phyloP scores from a whole-genome alignment of 2,113 vertebrate genomes.

The Colistium nudipinnis region DNA sequence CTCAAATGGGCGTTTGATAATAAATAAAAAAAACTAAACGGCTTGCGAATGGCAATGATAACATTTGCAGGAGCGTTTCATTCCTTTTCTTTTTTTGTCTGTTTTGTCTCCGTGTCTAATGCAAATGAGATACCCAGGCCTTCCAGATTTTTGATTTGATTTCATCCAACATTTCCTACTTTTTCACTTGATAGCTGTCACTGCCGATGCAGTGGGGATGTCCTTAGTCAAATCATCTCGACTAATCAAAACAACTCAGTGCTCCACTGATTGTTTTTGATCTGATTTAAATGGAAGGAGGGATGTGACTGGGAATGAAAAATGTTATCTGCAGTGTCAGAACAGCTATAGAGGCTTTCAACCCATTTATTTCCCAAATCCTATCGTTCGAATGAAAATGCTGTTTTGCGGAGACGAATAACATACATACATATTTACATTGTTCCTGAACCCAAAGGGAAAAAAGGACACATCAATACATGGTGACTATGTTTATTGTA shows the following conservation, averaged over 20 bases:
- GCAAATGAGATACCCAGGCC: not conserved
- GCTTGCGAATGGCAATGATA: too few relatives aligned
- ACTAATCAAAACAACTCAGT: conserved; percentile 12
- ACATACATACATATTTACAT: not conserved
- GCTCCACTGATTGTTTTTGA: fast-evolving
- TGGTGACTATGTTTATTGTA: not conserved
- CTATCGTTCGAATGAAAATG: not conserved
- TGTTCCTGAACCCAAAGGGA: not conserved
- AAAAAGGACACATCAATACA: not conserved
- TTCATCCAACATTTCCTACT: too few relatives aligned
- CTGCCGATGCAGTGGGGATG: not conserved
- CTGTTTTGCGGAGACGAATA: not conserved
- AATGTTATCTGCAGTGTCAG: too few relatives aligned
- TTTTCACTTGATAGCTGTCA: not conserved
- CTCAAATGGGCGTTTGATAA: too few relatives aligned
- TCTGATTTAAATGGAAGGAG: not conserved
- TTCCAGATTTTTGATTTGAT: not conserved
- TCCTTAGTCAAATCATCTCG: not conserved
- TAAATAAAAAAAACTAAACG: too few relatives aligned
- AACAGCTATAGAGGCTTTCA: too few relatives aligned
- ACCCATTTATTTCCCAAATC: not conserved
- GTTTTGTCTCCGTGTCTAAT: not conserved
- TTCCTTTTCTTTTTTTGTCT: too few relatives aligned
- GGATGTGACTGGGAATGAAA: not conserved
- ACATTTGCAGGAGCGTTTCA: too few relatives aligned